Evolutionary conservation across 2,888 invertebrate genomes (phyloP).

Genomic region (Pandemis heparana): DNA sequence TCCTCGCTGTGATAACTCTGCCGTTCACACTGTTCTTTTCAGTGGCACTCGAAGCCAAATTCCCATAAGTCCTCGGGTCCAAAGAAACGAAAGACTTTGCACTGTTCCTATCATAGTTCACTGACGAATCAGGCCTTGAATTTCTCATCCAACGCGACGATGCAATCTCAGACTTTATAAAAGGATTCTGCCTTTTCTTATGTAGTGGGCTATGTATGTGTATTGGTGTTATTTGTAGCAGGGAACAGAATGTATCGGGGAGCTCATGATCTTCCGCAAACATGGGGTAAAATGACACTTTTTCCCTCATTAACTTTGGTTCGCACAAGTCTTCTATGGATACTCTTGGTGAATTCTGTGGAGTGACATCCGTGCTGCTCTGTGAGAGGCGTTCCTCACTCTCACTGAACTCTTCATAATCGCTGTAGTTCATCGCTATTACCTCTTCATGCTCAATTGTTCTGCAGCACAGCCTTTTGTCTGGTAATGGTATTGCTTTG

Average conservation of each 20-base stretch:
- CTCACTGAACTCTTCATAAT: constrained; percentile 76
- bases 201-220: constrained; percentile 71
- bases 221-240: constrained; percentile 79
- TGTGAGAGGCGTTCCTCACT: constrained; percentile 77
- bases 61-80: constrained; percentile 69
- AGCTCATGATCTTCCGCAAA: constrained; percentile 64
- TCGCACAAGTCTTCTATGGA: constrained; percentile 65
- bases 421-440: constrained; percentile 77
- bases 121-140: constrained; percentile 74
- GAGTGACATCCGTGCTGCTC: constrained; percentile 78
- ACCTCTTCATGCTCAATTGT: constrained; percentile 78
- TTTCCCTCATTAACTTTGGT: constrained; percentile 63
- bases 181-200: constrained; percentile 70
- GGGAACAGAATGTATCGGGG: constrained; percentile 73
- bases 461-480: constrained; percentile 63
- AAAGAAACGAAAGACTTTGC: constrained; percentile 80
- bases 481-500: constrained; percentile 69
- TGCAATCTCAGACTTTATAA: constrained; percentile 77
- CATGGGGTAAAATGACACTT: constrained; percentile 59
- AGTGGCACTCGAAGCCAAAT: constrained; percentile 64
- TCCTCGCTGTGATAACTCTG: constrained; percentile 73
- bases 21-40: constrained; percentile 65
- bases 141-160: constrained; percentile 81
- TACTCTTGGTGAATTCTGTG: constrained; percentile 75
- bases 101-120: constrained; percentile 77